Evolutionary conservation across 2,797 vertebrate genomes (phyloP).

Genomic region (Malurus splendens): DNA sequence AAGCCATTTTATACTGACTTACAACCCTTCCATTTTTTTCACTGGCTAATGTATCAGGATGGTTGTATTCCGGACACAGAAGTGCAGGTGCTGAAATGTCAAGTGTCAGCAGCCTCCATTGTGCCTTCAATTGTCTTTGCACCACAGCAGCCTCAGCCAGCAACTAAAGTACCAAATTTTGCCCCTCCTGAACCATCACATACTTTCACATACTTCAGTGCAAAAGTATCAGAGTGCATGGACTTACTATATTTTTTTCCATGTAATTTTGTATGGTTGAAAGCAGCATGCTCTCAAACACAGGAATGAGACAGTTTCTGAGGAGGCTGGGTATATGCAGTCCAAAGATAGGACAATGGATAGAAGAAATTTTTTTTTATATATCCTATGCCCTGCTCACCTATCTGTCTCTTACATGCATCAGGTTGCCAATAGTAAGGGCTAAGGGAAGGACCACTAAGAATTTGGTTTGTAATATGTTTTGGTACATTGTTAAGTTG

Average conservation of each 20-base stretch:
- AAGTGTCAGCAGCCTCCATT: not conserved
- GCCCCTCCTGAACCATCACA: not conserved
- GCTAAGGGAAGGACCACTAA: not conserved
- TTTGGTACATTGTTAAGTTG: not conserved
- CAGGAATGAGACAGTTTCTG: not conserved
- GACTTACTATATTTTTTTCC: not conserved
- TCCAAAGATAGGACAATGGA: not conserved
- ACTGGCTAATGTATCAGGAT: not conserved
- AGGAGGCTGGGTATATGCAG: not conserved
- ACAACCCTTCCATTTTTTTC: conserved; percentile 25
- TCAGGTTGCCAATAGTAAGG: not conserved
- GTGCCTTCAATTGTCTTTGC: not conserved
- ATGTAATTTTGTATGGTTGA: not conserved
- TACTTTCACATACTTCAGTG: not conserved
- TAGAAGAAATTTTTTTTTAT: not conserved
- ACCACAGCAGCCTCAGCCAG: not conserved
- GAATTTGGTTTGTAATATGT: not conserved
- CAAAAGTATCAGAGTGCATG: not conserved
- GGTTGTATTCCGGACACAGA: not conserved
- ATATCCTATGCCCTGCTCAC: not conserved
- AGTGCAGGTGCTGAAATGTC: not conserved
- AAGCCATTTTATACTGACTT: conserved; percentile 46
- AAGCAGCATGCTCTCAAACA: not conserved
- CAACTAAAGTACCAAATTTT: not conserved
- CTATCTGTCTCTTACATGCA: rapidly evolving